Base-by-base conservation (phyloP, 1,140 invertebrate genomes). In the Neodiprion pinetum region DNA sequence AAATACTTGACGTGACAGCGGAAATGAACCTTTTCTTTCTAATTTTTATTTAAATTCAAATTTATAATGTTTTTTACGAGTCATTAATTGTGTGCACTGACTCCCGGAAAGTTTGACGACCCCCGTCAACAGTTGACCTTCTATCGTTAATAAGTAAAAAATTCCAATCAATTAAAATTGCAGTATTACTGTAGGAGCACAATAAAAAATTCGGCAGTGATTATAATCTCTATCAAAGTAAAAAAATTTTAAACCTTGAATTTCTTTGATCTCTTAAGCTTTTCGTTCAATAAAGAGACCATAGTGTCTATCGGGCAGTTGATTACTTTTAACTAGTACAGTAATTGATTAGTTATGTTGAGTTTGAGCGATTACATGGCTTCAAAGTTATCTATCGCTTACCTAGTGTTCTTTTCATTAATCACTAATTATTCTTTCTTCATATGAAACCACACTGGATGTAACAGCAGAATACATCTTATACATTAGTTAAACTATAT, bases 331-430 rank as follows among this genome's bases (percentile, higher is more conserved):
- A 72, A 40, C 79, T 79, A 82, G 75, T 77, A 72, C 71, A 80
- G 75, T 77, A 82, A 82, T 79, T 81, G 82, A 83, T 69, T 21
- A 61, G 40, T 83, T 84, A 85, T 81, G 81, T 74, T 80, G 79
- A 84, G 80, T 83, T 85, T 83, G 84, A 85, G 82, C 83, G 84
- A 81, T 83, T 84, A 82, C 80, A 85, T 83, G 80, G 79, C 79
- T 82, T 82, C 79, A 75, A 80, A 82, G 76, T 83, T 83, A 81
- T 66, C 73, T 76, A 77, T 75, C 76, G 76, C 67, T 74, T 74
- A 73, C 49, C 40, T 71, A 23, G 17, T 69, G 40, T 47, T 69
- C 40, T 47, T 69, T 1, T 65, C 23, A 7, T 69, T 69, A 69
- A 23, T 47, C 14, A 69, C 67, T 23, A 69, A 69, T 23, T 21